Conservation (phyloP, 2,113 vertebrate species). For the Oplegnathus fasciatus region DNA sequence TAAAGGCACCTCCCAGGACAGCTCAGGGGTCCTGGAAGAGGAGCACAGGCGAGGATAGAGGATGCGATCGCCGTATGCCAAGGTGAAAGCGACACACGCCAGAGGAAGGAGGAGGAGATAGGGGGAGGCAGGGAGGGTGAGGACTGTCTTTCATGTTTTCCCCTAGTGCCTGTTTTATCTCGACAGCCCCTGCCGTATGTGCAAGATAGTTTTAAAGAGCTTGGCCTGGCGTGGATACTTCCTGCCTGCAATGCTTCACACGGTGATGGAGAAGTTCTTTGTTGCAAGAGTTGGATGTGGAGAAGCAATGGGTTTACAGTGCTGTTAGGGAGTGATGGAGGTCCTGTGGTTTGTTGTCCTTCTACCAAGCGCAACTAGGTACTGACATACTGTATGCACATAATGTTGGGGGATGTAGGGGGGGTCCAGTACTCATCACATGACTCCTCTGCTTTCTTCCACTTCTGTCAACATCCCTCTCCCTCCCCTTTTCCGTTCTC, state of each 20-base stretch:
- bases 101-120: conserved; percentile 33
- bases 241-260: neutral
- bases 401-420: conserved; percentile 18
- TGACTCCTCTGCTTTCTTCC: conserved; percentile 21
- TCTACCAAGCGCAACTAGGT: conserved; percentile 12
- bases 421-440: conserved; percentile 27
- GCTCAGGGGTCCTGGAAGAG: conserved; percentile 73
- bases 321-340: neutral
- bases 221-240: conserved; percentile 10
- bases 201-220: conserved; percentile 37
- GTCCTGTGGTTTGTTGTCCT: conserved; percentile 8
- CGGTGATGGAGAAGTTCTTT: conserved; percentile 5
- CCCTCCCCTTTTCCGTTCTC: conserved; percentile 32
- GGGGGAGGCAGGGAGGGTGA: conserved; percentile 14
- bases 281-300: conserved; percentile 13
- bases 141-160: conserved; percentile 57
- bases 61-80: conserved; percentile 55
- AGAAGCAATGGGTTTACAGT: conserved; percentile 6
- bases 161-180: conserved; percentile 50
- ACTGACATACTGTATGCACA: conserved; percentile 22
- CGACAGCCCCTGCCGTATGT: conserved; percentile 24
- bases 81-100: conserved; percentile 63
- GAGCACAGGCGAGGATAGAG: conserved; percentile 34
- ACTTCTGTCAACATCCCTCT: neutral
- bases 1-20: conserved; percentile 73